Percentiles rank a stretch among this genome's conserved stretches.
Conservation (phyloP, 2,113 vertebrate genomes). For the Nibea coibor region DNA sequence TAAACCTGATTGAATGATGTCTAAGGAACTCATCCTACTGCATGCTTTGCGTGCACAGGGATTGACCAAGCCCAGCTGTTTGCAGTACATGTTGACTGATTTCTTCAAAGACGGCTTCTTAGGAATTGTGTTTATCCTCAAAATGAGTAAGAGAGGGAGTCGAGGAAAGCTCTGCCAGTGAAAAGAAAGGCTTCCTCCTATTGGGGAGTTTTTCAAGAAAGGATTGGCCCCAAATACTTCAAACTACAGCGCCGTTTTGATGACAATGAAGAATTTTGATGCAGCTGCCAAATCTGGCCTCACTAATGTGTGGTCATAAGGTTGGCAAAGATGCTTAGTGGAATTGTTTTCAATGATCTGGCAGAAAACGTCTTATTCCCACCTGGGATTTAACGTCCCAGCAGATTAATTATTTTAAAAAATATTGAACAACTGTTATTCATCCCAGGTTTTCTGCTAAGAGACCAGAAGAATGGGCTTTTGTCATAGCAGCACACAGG, state of each 20-base stretch:
- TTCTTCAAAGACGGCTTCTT: conserved; percentile 19
- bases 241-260: not conserved
- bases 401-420: not conserved
- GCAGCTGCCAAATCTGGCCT: not conserved
- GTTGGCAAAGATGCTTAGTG: not conserved
- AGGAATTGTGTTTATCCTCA: conserved; percentile 32
- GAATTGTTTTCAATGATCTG: not conserved
- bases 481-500: not conserved
- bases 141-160: conserved; percentile 38
- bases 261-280: not conserved
- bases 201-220: not conserved
- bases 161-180: not conserved
- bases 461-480: not conserved
- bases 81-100: conserved; percentile 13
- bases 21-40: not conserved
- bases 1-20: not conserved
- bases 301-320: not conserved
- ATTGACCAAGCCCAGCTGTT: conserved; percentile 24
- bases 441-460: not conserved
- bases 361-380: not conserved
- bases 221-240: not conserved
- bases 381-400: not conserved
- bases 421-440: not conserved
- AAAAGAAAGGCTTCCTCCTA: conserved; percentile 15
- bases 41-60: conserved; percentile 12